phyloP scores from a whole-genome alignment of 2,113 vertebrate genomes.

The Notiomystis cincta region DNA sequence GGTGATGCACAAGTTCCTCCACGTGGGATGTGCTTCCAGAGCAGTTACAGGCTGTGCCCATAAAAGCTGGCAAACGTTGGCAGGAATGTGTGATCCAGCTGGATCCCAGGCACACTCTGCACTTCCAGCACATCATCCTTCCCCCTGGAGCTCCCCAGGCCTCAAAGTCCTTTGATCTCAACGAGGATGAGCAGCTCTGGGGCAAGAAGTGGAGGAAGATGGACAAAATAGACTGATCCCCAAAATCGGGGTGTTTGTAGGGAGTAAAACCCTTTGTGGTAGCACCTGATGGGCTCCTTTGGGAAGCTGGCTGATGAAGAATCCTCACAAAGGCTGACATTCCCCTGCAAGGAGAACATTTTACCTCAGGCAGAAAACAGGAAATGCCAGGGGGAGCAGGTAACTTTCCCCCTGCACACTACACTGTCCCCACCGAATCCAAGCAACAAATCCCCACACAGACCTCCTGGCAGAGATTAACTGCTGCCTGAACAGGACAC shows the following conservation, averaged over 20 bases:
- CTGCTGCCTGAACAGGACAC: neutral
- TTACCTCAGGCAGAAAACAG: neutral
- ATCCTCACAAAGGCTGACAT: neutral
- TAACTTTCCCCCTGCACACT: neutral
- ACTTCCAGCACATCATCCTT: rapidly evolving
- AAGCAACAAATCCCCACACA: neutral
- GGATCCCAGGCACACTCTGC: neutral
- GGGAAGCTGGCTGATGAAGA: neutral
- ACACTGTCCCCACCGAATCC: neutral
- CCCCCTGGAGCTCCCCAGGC: neutral
- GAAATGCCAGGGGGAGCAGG: neutral
- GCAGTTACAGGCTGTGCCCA: neutral
- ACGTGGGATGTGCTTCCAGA: neutral
- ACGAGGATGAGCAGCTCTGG: neutral
- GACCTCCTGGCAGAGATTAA: neutral
- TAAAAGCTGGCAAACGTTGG: neutral
- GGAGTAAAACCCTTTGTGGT: neutral
- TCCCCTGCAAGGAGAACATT: neutral
- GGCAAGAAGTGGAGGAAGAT: neutral
- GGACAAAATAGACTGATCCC: neutral
- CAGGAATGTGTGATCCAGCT: neutral
- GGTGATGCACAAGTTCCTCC: neutral
- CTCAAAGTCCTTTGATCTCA: neutral
- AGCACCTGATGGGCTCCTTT: neutral
- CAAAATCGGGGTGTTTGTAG: neutral